phyloP scores from a whole-genome alignment of 1,140 invertebrate genomes.

The Stegodyphus mimosarum region DNA sequence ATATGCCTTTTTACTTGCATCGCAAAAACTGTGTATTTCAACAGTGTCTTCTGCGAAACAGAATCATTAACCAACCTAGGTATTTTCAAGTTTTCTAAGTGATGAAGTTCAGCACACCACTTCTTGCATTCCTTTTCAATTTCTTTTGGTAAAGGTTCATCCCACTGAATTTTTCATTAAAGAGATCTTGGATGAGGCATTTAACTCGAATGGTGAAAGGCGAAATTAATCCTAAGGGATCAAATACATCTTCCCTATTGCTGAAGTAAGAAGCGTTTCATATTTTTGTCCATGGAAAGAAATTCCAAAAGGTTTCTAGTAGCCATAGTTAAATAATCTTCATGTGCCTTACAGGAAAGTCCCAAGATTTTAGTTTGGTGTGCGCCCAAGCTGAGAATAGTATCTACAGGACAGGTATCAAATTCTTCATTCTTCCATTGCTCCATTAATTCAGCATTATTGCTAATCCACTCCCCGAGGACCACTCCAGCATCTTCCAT shows the following conservation, averaged over 20 bases:
- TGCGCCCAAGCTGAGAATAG: neutral
- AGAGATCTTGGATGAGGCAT: slow-evolving; percentile 37
- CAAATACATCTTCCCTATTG: neutral
- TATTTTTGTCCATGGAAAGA: neutral
- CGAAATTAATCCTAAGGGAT: neutral
- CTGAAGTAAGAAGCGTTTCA: neutral
- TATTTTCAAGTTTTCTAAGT: neutral
- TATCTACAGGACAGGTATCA: neutral
- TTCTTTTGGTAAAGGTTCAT: too few species aligned
- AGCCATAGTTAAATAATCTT: neutral
- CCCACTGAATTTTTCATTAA: too few species aligned
- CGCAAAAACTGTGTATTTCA: slow-evolving; percentile 20
- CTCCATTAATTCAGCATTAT: neutral
- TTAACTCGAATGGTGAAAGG: slow-evolving; percentile 4
- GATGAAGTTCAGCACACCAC: slow-evolving; percentile 11
- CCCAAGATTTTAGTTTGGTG: neutral
- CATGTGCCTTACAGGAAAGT: neutral
- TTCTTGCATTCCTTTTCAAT: too few species aligned
- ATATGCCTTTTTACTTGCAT: slow-evolving; percentile 17
- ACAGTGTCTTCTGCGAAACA: neutral
- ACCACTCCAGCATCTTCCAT: too few species aligned
- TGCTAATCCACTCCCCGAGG: too few species aligned
- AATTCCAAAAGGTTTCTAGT: slow-evolving; percentile 2
- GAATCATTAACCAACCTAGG: neutral
- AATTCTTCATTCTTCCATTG: neutral